These are phyloP conservation scores for Augochlora pura DNA, from an alignment of 1,140 invertebrate species.

Conservation along the genomic window DNA sequence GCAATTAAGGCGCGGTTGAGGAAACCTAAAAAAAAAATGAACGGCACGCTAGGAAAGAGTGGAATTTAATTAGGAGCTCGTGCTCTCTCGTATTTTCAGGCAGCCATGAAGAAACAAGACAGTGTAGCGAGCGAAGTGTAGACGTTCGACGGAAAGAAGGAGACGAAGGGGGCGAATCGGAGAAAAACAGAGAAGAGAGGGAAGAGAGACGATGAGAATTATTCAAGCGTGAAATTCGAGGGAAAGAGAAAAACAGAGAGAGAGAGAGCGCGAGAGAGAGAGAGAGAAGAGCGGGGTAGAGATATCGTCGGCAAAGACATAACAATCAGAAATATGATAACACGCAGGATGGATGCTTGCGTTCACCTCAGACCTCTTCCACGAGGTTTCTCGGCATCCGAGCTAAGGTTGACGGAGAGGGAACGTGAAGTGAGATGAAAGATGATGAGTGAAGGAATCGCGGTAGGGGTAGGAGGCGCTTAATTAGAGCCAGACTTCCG, in stretches of 20 bases:
- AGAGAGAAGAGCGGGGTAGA: conserved; percentile 13
- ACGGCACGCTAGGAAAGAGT: conserved; percentile 73
- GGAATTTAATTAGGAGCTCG: conserved; percentile 78
- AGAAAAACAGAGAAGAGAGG: conserved; percentile 48
- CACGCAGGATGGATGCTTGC: conserved; percentile 73
- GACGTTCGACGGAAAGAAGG: neutral
- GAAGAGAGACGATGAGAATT: conserved; percentile 49
- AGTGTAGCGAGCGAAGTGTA: conserved; percentile 19
- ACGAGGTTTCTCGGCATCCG: conserved; percentile 57
- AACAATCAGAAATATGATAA: conserved; percentile 79
- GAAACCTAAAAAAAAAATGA: conserved; percentile 62
- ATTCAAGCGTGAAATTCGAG: conserved; percentile 47
- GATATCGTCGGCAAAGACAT: conserved; percentile 72
- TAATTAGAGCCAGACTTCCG: conserved; percentile 80
- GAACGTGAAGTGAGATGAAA: conserved; percentile 73
- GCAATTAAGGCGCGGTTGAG: conserved; percentile 78
- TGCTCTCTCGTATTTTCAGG: conserved; percentile 73
- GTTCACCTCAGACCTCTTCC: conserved; percentile 70
- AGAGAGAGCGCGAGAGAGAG: conserved; percentile 29
- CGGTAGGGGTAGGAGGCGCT: conserved; percentile 72
- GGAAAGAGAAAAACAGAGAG: conserved; percentile 15
- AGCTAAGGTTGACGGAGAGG: conserved; percentile 52
- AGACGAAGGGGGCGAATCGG: conserved; percentile 6
- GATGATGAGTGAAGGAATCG: conserved; percentile 78
- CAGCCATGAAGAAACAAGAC: conserved; percentile 73